Evolutionary conservation across 2,113 vertebrate species (phyloP).

Genomic region (Naja naja): DNA sequence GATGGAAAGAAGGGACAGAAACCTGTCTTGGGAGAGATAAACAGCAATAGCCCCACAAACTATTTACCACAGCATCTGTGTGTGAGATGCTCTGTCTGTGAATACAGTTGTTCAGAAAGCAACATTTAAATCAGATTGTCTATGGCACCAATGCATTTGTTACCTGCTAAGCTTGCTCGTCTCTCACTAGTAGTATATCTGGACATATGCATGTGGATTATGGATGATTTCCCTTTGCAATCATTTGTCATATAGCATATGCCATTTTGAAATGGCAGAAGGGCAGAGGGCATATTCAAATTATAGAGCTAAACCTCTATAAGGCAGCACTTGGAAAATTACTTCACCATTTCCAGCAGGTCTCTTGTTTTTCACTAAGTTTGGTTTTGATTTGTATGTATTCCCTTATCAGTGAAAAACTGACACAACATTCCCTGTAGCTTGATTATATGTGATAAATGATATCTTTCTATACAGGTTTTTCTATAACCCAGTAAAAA

Average conservation of each 20-base stretch:
- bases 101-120: conserved; percentile 14
- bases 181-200: background rate
- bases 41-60: background rate
- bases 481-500: background rate
- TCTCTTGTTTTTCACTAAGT: background rate
- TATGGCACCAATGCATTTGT: background rate
- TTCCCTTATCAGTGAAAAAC: background rate
- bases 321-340: background rate
- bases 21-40: background rate
- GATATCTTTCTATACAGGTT: background rate
- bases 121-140: conserved; percentile 11
- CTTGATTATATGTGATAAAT: background rate
- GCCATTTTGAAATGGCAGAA: background rate
- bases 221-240: conserved; percentile 2
- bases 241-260: background rate
- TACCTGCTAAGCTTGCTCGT: background rate
- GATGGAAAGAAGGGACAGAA: background rate
- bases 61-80: background rate
- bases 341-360: background rate
- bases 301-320: background rate
- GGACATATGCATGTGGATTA: background rate
- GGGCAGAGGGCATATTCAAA: background rate
- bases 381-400: background rate
- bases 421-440: background rate
- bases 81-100: background rate